A percentile compares a stretch with the other conserved stretches of the same genome.
Conservation (phyloP, 2,888 invertebrate genomes). For the Ectobius pallidus region DNA sequence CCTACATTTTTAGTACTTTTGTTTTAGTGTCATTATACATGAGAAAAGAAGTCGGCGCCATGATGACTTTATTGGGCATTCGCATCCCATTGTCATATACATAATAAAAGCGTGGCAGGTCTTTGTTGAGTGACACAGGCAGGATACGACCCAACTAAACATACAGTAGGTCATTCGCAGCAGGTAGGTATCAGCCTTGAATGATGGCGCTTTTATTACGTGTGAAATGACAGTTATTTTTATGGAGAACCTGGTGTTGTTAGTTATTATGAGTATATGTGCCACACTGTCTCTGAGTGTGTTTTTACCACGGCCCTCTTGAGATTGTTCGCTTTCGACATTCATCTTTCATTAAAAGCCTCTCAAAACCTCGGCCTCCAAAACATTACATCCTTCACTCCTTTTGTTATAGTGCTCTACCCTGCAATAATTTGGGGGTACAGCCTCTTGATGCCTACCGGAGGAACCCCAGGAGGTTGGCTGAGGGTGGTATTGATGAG, state of each 20-base stretch:
- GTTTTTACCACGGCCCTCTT: neutral
- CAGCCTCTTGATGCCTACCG: neutral
- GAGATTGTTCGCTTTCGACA: neutral
- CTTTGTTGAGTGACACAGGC: too few species aligned
- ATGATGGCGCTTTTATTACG: constrained; percentile 19
- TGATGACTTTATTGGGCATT: too few species aligned
- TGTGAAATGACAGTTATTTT: constrained; percentile 25
- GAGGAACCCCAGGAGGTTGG: constrained; percentile 1
- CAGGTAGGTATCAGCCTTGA: neutral
- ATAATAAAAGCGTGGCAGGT: too few species aligned
- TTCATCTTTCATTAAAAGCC: neutral
- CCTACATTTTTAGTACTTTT: too few species aligned
- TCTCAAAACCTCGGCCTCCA: neutral
- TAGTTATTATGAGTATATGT: constrained; percentile 20
- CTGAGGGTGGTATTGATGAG: constrained; percentile 11
- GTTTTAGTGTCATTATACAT: too few species aligned
- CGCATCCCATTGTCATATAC: too few species aligned
- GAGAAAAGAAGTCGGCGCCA: too few species aligned
- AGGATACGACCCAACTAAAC: too few species aligned
- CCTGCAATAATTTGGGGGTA: neutral
- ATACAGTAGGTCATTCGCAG: neutral
- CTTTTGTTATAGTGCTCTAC: neutral
- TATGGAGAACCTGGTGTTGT: neutral
- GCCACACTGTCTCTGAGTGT: constrained; percentile 2
- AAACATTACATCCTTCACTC: neutral